phyloP scores from a whole-genome alignment of 2,888 invertebrate species.

The Amblyjoppa proteus region DNA sequence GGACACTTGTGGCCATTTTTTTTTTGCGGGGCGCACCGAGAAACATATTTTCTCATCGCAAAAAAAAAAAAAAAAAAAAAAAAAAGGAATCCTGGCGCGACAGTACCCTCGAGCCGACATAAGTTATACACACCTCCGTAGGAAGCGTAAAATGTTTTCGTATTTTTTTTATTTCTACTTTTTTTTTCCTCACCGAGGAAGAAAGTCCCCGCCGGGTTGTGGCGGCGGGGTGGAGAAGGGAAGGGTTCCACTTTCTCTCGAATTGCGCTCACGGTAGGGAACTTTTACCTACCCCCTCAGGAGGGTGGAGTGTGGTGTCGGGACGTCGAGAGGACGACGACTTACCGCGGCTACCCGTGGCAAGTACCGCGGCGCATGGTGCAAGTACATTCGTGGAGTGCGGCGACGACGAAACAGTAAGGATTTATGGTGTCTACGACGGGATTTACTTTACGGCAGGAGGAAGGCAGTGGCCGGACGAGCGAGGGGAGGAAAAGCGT shows the following conservation, averaged over 20 bases:
- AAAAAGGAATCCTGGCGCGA: constrained; percentile 34
- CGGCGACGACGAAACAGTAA: constrained; percentile 58
- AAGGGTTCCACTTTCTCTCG: constrained; percentile 62
- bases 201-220: constrained; percentile 27
- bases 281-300: constrained; percentile 36
- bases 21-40: background rate
- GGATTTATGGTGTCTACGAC: constrained; percentile 71
- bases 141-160: constrained; percentile 43
- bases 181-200: constrained; percentile 43
- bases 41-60: background rate
- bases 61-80: background rate
- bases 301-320: constrained; percentile 32
- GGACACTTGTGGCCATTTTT: background rate
- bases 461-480: constrained; percentile 20
- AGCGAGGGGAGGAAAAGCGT: constrained; percentile 49
- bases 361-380: constrained; percentile 35
- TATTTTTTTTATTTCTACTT: background rate
- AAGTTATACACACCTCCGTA: constrained; percentile 54
- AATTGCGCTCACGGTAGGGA: constrained; percentile 60
- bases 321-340: constrained; percentile 61
- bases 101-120: constrained; percentile 43
- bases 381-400: constrained; percentile 36
- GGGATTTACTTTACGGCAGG: constrained; percentile 71
- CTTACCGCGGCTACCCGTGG: constrained; percentile 46
- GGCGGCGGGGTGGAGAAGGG: background rate